Base-by-base conservation (phyloP, 2,113 vertebrate genomes). In the Zeus faber region DNA sequence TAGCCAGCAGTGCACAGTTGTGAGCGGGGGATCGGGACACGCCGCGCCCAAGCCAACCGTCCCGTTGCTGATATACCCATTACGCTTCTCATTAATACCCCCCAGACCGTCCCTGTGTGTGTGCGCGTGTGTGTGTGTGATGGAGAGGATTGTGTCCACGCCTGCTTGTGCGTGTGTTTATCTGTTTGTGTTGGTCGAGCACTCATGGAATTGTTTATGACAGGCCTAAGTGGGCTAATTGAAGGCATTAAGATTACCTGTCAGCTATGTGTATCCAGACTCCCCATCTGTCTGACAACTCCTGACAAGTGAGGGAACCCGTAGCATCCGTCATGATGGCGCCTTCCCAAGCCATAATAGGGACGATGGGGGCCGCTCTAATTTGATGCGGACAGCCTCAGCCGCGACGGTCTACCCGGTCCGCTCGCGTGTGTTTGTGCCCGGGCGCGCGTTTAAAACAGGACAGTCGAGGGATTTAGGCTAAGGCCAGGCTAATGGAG, bases 221-320 rank as follows among this genome's bases (percentile, higher is more conserved):
- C 96, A 95, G 92, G 91, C 94, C 93, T 99, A 98, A 99, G 97
- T 95, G 94, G 92, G 89, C 92, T 98, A 97, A 99, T 98, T 98
- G 94, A 94, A 94, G 94, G 94, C 93, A 93, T 96, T 94, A 94
- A 97, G 97, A 98, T 98, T 96, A 98, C 94, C 96, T 99, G 96
- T 99, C 96, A 98, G 89, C 91, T 91, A 89, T 92, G 93, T 93
- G 93, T 93, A 93, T 92, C 92, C 93, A 95, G 91, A 93, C 92
- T 93, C 91, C 90, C 86, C 89, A 85, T 93, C 93, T 90, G 89
- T 92, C 92, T 97, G 94, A 98, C 95, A 95, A 93, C 93, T 92
- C 91, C 92, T 98, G 95, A 97, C 95, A 97, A 92, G 93, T 93
- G 93, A 95, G 92, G 92, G 93, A 93, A 92, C 93, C 93, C 89